A percentile compares a stretch with the other conserved stretches of the same genome.
Evolutionary conservation across 2,113 vertebrate genomes (phyloP).

Genomic region (Cyanoramphus novaezelandiae): DNA sequence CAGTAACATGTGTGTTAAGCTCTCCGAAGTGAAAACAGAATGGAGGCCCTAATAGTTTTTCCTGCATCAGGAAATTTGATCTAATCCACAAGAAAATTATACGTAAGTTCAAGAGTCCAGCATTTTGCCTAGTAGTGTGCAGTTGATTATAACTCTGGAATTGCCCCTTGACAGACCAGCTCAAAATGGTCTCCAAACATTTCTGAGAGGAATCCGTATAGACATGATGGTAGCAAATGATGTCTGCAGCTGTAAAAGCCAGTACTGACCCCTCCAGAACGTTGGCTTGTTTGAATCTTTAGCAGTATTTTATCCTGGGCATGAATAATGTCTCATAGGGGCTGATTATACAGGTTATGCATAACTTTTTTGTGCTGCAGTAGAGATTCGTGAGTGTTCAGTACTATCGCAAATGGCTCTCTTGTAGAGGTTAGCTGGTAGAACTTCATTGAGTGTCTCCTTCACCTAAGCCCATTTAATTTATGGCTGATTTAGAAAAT

Average conservation of each 20-base stretch:
- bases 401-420: background rate
- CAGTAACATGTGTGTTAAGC: constrained; percentile 33
- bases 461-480: background rate
- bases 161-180: background rate
- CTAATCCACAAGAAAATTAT: constrained; percentile 47
- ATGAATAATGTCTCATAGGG: background rate
- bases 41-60: constrained; percentile 17
- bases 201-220: background rate
- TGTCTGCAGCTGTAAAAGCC: background rate
- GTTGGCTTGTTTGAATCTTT: background rate
- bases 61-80: constrained; percentile 51
- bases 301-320: background rate
- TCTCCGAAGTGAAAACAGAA: constrained; percentile 47
- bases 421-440: background rate
- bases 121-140: background rate
- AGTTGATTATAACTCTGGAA: background rate
- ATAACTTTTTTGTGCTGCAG: background rate
- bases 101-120: background rate
- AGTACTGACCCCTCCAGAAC: background rate
- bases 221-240: background rate
- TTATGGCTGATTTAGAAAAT: background rate
- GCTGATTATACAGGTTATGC: background rate
- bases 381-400: background rate
- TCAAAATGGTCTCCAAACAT: background rate
- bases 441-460: background rate